phyloP scores from a whole-genome alignment of 2,113 vertebrate genomes.

The Pampusana beccarii region DNA sequence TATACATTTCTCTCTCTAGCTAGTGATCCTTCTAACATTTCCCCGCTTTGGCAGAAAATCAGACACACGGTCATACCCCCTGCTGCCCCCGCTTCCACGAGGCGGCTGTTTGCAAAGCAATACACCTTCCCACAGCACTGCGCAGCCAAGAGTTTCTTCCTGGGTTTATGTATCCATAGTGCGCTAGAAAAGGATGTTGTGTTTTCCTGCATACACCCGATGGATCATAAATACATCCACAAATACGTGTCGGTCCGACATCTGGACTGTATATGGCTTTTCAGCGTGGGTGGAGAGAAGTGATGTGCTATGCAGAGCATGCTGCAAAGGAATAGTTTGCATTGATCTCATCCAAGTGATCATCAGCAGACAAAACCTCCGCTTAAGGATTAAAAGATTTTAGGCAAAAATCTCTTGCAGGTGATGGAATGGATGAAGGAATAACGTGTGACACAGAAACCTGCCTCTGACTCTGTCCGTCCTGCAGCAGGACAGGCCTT shows the following conservation, averaged over 20 bases:
- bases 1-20: neutral
- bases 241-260: neutral
- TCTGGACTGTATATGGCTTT: neutral
- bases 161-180: neutral
- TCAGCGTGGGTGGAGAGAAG: neutral
- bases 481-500: neutral
- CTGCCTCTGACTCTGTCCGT: neutral
- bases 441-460: neutral
- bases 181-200: neutral
- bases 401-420: neutral
- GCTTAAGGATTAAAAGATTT: neutral
- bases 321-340: neutral
- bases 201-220: neutral
- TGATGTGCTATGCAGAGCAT: neutral
- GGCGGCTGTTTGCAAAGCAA: constrained; percentile 32
- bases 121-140: neutral
- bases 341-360: neutral
- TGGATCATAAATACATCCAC: neutral
- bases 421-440: neutral
- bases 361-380: neutral
- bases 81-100: neutral
- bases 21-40: constrained; percentile 23
- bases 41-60: constrained; percentile 22
- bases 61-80: neutral
- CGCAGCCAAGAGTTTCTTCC: neutral